These are phyloP conservation scores for Lochmaea crataegi DNA, from an alignment of 2,888 invertebrate species.

Conservation along the genomic window DNA sequence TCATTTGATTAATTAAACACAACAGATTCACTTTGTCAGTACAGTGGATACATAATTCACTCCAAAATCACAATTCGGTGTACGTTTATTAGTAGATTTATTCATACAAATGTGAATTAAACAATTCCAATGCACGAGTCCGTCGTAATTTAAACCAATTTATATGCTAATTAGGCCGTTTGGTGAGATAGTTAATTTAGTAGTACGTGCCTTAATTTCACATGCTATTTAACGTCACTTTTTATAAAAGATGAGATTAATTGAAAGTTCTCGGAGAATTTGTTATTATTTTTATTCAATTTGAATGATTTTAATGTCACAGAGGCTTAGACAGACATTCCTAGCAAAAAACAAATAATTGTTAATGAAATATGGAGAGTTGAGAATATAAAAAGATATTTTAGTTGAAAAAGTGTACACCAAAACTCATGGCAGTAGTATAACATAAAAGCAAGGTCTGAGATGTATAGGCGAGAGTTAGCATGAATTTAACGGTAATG, in stretches of 20 bases:
- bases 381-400: too few species aligned
- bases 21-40: conserved; percentile 1
- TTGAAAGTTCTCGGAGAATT: not conserved
- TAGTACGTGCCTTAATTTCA: not conserved
- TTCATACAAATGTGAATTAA: not conserved
- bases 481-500: too few species aligned
- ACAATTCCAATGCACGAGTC: not conserved
- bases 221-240: not conserved
- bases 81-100: not conserved
- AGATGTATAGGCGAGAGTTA: too few species aligned
- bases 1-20: not conserved
- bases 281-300: too few species aligned
- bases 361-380: too few species aligned
- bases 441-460: too few species aligned
- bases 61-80: not conserved
- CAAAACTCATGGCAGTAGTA: too few species aligned
- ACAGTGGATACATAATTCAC: not conserved
- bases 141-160: not conserved
- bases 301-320: too few species aligned
- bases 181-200: not conserved
- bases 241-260: not conserved
- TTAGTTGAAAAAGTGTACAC: too few species aligned
- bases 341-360: too few species aligned
- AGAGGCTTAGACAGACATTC: too few species aligned
- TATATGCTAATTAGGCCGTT: not conserved